A percentile compares a stretch with the other conserved stretches of the same genome.
Evolutionary conservation across 1,140 invertebrate genomes (phyloP).

Genomic region (Pachyrhynchus sulphureomaculatus): DNA sequence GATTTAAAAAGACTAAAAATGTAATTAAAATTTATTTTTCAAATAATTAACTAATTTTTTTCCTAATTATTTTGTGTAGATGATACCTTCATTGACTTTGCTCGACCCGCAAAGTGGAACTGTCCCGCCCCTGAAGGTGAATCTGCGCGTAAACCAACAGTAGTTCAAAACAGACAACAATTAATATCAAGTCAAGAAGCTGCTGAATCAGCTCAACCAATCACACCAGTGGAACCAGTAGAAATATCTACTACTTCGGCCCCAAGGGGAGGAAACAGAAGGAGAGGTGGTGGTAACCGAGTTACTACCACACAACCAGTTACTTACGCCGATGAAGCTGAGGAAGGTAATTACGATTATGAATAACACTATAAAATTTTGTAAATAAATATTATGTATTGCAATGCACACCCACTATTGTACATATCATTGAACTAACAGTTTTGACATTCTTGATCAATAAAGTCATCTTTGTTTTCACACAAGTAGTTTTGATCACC

Average conservation of each 20-base stretch:
- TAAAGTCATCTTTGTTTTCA: too few relatives aligned
- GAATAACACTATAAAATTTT: too few relatives aligned
- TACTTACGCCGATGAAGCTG: not conserved
- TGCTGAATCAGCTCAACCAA: not conserved
- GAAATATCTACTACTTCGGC: constrained; percentile 7
- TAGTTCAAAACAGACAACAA: not conserved
- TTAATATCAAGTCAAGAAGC: not conserved
- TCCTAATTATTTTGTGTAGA: not conserved
- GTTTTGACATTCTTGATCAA: too few relatives aligned
- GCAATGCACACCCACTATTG: too few relatives aligned
- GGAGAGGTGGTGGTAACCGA: constrained; percentile 20
- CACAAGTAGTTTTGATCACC: too few relatives aligned
- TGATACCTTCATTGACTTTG: constrained; percentile 77
- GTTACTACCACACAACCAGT: not conserved
- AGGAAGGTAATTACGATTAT: constrained; percentile 9
- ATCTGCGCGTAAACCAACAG: constrained; percentile 34
- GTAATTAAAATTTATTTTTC: too few relatives aligned
- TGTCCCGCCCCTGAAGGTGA: constrained; percentile 83
- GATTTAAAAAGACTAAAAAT: too few relatives aligned
- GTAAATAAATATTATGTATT: too few relatives aligned
- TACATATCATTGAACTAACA: too few relatives aligned
- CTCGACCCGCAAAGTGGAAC: constrained; percentile 85
- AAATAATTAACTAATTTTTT: too few relatives aligned
- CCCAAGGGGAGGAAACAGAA: constrained; percentile 13
- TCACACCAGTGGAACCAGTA: not conserved